A percentile compares a stretch with the other conserved stretches of the same genome.
phyloP scores from a whole-genome alignment of 2,113 vertebrate species.

The Proteles cristata region DNA sequence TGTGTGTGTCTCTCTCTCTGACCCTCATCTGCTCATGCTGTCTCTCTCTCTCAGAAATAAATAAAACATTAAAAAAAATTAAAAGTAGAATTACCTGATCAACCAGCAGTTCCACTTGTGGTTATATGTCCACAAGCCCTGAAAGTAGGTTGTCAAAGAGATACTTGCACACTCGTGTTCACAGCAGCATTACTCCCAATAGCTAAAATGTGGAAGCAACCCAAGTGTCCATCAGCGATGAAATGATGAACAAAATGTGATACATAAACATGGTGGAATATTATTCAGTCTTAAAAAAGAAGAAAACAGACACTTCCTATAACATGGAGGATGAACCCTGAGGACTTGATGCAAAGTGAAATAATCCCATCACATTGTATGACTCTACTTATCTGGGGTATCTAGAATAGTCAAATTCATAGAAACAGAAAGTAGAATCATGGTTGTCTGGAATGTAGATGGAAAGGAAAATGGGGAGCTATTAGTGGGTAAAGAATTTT shows the following conservation, averaged over 20 bases:
- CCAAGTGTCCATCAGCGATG: background rate
- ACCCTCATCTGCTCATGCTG: too few species aligned
- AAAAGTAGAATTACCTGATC: background rate
- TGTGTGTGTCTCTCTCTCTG: too few species aligned
- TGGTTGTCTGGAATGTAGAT: background rate
- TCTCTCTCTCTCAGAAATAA: too few species aligned
- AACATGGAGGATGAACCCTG: background rate
- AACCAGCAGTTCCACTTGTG: background rate
- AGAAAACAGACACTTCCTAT: background rate
- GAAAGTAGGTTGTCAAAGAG: background rate
- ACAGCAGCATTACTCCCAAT: background rate
- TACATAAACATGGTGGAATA: background rate
- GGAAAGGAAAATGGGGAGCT: background rate
- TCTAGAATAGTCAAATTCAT: background rate
- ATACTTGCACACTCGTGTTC: background rate
- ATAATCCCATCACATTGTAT: background rate
- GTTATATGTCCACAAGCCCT: background rate
- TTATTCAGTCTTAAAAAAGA: background rate
- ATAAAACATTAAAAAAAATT: background rate
- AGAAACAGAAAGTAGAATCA: slow-evolving; percentile 19
- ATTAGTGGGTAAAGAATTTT: background rate
- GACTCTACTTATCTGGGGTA: background rate
- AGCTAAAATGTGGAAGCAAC: background rate
- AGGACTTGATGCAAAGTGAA: background rate
- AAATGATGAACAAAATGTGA: slow-evolving; percentile 24